Base-by-base conservation (phyloP, 1,140 invertebrate species). In the Druon quercuslanigerum region DNA sequence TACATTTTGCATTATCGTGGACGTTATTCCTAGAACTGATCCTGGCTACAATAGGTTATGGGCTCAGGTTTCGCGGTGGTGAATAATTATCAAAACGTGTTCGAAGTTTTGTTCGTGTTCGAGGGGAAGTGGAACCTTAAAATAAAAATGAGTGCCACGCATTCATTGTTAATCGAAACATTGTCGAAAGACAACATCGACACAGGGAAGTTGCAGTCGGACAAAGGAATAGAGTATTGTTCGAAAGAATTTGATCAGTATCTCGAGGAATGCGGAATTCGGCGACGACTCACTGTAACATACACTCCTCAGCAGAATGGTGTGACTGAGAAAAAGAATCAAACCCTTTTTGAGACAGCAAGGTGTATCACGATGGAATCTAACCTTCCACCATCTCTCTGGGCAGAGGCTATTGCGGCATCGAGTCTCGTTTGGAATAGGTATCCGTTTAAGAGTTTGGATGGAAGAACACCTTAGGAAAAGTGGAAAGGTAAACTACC, bases 401-500 rank as follows among this genome's bases (percentile, higher is more conserved):
- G 40, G 8, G 40, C 40, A 40, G 57, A 66, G 5, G 25, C 57
- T 0, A 66, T 66, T 1, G 13, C 57, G 8, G 40, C 57, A 66
- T 13, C 25, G 3, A 66, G 40, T 40, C 16, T 46, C 16, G 0
- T 66, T 0, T 2, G 6, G 14, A 66, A 66, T 40, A 5, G 57
- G 16, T 66, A 3, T n/a, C 57, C 57, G 3, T 66, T 25, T 40
- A 13, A 25, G 6, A 66, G 66, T 46, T 46, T 72, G 9, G 40
- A 56, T 50, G 66, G 74, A 56, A 25, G 71, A 33, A 50, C 56
- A 7, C 74, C 74, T 46, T 71, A 17, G 60, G 85, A 89, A 79
- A 20, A 79, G 19, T 89, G 83, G 83, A 74, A 33, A 66, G 83
- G 77, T n/a, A 81, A 76, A 14, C 80, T 79, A 66, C 82, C 85